Percentiles rank a stretch among this genome's conserved stretches.
These are phyloP conservation scores for Hydrolagus affinis DNA, from an alignment of 2,113 vertebrate species.

Conservation along the genomic window DNA sequence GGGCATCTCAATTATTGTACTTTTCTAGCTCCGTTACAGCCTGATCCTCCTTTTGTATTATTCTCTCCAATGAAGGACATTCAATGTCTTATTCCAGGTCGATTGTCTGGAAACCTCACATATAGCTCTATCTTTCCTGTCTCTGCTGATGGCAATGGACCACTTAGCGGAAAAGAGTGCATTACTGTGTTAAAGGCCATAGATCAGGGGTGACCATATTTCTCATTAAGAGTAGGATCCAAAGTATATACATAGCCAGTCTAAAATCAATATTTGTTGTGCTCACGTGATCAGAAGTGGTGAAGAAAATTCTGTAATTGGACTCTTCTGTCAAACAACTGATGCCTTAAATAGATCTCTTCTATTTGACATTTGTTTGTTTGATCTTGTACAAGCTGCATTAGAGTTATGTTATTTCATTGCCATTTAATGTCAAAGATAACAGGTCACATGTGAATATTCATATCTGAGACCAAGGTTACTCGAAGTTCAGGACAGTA, in stretches of 20 bases:
- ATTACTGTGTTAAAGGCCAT: constrained; percentile 53
- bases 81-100: constrained; percentile 31
- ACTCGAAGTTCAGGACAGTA: constrained; percentile 25
- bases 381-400: constrained; percentile 30
- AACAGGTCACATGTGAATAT: constrained; percentile 34
- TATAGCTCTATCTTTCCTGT: constrained; percentile 43
- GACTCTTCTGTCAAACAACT: constrained; percentile 40
- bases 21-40: neutral
- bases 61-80: constrained; percentile 29
- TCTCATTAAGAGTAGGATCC: constrained; percentile 61
- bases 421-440: constrained; percentile 27
- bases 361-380: constrained; percentile 27
- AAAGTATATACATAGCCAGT: constrained; percentile 49
- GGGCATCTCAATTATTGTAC: neutral
- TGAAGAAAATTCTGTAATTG: constrained; percentile 56
- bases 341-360: constrained; percentile 29
- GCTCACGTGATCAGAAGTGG: constrained; percentile 53
- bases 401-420: constrained; percentile 28
- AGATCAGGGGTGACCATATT: constrained; percentile 53
- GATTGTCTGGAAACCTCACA: constrained; percentile 32
- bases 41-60: neutral
- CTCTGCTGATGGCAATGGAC: constrained; percentile 47
- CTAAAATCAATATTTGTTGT: constrained; percentile 54
- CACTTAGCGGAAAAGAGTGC: constrained; percentile 57
- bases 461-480: constrained; percentile 21